Evolutionary conservation across 2,113 vertebrate species (phyloP), one percentile per base, ranked within the genome.

Genomic region (Nymphicus hollandicus): DNA sequence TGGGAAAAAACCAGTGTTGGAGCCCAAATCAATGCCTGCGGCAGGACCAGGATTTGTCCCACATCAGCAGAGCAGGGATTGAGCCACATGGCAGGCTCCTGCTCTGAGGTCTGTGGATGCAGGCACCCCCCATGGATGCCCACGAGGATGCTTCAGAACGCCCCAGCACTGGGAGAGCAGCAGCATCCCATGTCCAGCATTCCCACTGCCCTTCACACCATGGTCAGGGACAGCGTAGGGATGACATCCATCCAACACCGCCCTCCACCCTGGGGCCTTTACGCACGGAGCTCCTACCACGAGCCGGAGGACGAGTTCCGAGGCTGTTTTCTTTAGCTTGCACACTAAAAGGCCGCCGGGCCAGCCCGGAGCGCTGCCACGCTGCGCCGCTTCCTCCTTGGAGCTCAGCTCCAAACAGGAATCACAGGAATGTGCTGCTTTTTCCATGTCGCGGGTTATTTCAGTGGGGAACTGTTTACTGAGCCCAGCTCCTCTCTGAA

Each of bases 351-450:
- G 76, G 76, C 84, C 0, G 0, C 85, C 0, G 0, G 55, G 91
- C 77, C 87, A 71, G 65, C 91, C 85, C 4, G 24, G 70, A 11
- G 87, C 72, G 92, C 35, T 16, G 73, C 63, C 72, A 25, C 0
- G 2, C 93, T 46, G 73, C 0, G 2, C 71, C 0, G 1, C n/a
- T 23, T 85, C 93, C 81, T 93, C 71, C 91, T 84, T 6, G 71
- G 90, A 39, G 93, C 92, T 70, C 18, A 4, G 87, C 91, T 88
- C 85, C 41, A 46, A 80, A 1, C 15, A 66, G 28, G 69, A 78
- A 73, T 66, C 7, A 2, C 3, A 55, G 88, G 95, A 95, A 97
- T 94, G 92, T 73, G 92, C 93, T 94, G 88, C 90, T 94, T 93
- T 95, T 96, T 95, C 95, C 95, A 72, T 76, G 78, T 29, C 11